A percentile compares a stretch with the other conserved stretches of the same genome.
Conservation (phyloP, 1,140 invertebrate species). For the Drosophila melanica region DNA sequence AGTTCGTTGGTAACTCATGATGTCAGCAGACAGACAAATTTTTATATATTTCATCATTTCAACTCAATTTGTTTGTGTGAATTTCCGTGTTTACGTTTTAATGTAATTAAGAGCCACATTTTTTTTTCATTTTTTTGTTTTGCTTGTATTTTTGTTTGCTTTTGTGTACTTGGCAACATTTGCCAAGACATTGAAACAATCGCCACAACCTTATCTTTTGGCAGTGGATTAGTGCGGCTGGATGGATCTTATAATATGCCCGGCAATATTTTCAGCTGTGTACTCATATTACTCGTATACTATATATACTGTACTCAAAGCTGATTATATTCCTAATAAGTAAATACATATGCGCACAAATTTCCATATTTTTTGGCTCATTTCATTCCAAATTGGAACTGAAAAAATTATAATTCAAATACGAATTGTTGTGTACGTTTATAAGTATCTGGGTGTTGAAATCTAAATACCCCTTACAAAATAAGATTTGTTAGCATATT, state of each 20-base stretch:
- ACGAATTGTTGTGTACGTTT: background rate
- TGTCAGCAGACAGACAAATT: constrained; percentile 54
- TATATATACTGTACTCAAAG: constrained; percentile 5
- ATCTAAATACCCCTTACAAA: background rate
- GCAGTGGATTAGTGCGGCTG: constrained; percentile 16
- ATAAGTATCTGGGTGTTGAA: background rate
- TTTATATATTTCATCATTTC: constrained; percentile 21
- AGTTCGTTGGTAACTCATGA: constrained; percentile 49
- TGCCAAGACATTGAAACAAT: constrained; percentile 41
- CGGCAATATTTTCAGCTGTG: constrained; percentile 27
- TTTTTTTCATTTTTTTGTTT: constrained; percentile 11
- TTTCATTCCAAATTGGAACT: background rate
- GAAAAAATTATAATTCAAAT: background rate
- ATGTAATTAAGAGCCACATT: constrained; percentile 14
- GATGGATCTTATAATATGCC: constrained; percentile 1
- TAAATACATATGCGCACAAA: background rate
- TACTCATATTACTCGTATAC: constrained; percentile 11
- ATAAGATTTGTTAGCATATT: no score
- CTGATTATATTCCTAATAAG: constrained; percentile 13
- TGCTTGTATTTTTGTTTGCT: background rate
- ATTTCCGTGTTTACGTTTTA: constrained; percentile 23
- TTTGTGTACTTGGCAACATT: background rate
- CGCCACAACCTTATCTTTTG: constrained; percentile 22
- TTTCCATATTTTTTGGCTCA: background rate
- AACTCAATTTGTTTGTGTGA: constrained; percentile 21